Evolutionary conservation across 2,797 vertebrate species (phyloP).

Genomic region (Characodon lateralis): DNA sequence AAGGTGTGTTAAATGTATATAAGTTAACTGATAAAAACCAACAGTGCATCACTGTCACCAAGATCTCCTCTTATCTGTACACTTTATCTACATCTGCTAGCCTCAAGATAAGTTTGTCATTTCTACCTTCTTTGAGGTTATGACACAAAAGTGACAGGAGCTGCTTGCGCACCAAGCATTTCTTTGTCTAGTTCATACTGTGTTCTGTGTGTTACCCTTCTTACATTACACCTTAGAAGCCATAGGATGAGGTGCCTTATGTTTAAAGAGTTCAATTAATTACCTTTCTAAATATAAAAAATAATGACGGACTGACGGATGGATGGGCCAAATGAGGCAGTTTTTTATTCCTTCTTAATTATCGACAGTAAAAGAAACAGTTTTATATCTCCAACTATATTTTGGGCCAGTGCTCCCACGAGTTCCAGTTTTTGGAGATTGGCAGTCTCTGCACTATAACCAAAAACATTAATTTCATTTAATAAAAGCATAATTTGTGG

Average conservation of each 20-base stretch:
- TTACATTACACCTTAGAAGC: conserved; percentile 7
- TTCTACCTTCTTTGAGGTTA: conserved; percentile 56
- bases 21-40: conserved; percentile 40
- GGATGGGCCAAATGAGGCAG: too few relatives aligned
- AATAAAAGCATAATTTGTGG: background rate
- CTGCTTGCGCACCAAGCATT: conserved; percentile 29
- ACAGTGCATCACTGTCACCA: conserved; percentile 32
- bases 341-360: too few relatives aligned
- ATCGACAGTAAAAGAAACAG: too few relatives aligned
- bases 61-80: conserved; percentile 42
- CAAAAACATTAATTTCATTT: background rate
- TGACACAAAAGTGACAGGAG: conserved; percentile 43
- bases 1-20: conserved; percentile 35
- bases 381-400: background rate
- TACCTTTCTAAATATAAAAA: background rate
- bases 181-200: conserved; percentile 18
- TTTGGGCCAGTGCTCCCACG: background rate
- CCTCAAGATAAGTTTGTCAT: conserved; percentile 59
- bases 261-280: background rate
- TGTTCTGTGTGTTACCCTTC: conserved; percentile 24
- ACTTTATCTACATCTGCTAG: conserved; percentile 55
- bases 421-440: background rate
- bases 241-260: background rate
- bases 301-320: background rate
- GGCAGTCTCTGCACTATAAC: background rate